These are phyloP conservation scores for Crypturellus tataupa DNA, from an alignment of 2,797 vertebrate genomes.

Conservation along the genomic window DNA sequence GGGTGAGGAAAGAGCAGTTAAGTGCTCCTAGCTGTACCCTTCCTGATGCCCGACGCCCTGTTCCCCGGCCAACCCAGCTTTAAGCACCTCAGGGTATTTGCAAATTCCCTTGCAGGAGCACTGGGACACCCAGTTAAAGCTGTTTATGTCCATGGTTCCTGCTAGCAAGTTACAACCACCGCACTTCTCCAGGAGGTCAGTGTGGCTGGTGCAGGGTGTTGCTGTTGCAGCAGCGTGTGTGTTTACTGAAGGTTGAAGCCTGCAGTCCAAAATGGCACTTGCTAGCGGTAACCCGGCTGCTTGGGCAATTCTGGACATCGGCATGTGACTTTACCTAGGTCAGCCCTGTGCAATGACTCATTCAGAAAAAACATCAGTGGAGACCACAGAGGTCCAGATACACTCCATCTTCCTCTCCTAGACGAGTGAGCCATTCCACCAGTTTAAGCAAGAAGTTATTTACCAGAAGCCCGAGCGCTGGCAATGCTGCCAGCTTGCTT, in stretches of 20 bases:
- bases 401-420: background rate
- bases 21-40: fast-evolving
- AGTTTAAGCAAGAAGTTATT: background rate
- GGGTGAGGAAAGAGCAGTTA: background rate
- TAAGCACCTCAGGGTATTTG: background rate
- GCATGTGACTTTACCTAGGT: background rate
- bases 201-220: fast-evolving
- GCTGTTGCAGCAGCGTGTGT: background rate
- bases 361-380: background rate
- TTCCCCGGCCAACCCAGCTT: background rate
- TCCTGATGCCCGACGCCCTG: fast-evolving
- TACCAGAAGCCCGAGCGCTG: background rate
- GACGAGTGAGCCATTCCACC: background rate
- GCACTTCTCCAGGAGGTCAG: background rate
- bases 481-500: background rate
- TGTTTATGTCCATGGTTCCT: background rate
- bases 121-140: background rate
- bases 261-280: background rate
- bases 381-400: background rate
- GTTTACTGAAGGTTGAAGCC: background rate
- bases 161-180: background rate
- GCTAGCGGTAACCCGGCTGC: background rate
- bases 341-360: background rate
- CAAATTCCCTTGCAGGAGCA: background rate
- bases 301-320: background rate